Evolutionary conservation across 2,113 vertebrate species (phyloP).

Genomic region (Tor tambroides): DNA sequence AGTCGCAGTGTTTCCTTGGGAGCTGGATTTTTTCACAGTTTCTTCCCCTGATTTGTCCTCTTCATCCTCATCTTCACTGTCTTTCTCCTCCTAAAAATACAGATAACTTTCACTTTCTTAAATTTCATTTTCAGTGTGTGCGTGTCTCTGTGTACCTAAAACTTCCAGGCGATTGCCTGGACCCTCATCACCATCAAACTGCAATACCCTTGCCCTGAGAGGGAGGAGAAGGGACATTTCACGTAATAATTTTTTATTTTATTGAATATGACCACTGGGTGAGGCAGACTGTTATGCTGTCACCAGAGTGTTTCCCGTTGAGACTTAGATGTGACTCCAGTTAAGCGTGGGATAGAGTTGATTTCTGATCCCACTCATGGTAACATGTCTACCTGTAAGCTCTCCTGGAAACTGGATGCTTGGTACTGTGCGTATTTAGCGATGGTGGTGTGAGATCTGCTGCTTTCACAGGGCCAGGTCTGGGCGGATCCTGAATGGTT

Average conservation of each 20-base stretch:
- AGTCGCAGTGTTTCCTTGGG: conserved; percentile 65
- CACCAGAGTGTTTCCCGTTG: neutral
- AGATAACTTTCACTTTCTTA: neutral
- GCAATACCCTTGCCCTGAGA: conserved; percentile 17
- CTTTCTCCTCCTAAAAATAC: conserved; percentile 84
- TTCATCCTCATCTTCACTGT: conserved; percentile 85
- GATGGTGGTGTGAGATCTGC: conserved; percentile 91
- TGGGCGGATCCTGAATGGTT: conserved; percentile 79
- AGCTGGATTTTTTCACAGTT: conserved; percentile 41
- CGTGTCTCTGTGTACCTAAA: conserved; percentile 17
- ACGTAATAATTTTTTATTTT: neutral
- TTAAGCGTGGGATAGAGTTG: neutral
- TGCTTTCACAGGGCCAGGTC: conserved; percentile 92
- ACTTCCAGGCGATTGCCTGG: neutral
- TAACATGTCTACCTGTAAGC: conserved; percentile 80
- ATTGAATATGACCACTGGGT: neutral
- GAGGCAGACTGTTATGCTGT: neutral
- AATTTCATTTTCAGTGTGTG: conserved; percentile 5
- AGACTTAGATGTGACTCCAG: neutral
- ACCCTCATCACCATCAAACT: conserved; percentile 11
- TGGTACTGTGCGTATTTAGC: conserved; percentile 94
- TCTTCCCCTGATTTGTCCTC: conserved; percentile 65
- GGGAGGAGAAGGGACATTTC: conserved; percentile 27
- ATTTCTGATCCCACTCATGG: neutral
- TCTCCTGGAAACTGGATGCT: conserved; percentile 91